Evolutionary conservation across 2,888 invertebrate species (phyloP), one percentile per base, ranked within the genome.

Genomic region (Acleris holmiana): DNA sequence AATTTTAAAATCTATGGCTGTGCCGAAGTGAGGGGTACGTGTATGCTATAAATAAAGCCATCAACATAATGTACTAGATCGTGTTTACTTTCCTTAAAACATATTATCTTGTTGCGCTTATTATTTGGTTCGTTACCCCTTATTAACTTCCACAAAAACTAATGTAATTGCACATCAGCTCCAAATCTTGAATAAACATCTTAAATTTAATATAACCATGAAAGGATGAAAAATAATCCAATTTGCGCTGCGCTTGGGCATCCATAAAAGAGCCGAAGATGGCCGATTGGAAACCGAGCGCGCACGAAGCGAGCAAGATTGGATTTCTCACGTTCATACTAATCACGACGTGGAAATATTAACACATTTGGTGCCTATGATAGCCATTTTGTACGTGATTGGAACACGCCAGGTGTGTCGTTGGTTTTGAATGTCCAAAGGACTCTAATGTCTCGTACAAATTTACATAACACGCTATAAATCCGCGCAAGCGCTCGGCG

Each of bases 381-480:
- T 35, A 35, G 35, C 13, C 4, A 13, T 4, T 35, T 29, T 35
- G 10, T 35, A 35, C 13, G 35, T 13, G 13, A 35, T 35, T 35
- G 1, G 35, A 35, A 35, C 35, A 13, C 13, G 2, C 35, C 13
- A 13, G 13, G 35, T 35, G 35, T 35, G 35, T 35, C 35, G 1
- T 35, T 13, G 35, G 35, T 10, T 35, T 35, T 35, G 4, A 35
- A 35, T 35, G 13, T 13, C 10, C 8, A 13, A 88, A 87, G 86
- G 88, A 89, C 89, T 86, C 86, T 91, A 88, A 89, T 91, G 88
- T 86, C 88, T 85, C 85, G 86, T 86, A 86, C 84, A 86, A 82
- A 90, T 89, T 89, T 89, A 89, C 91, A 90, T 90, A 90, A 89
- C 85, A 85, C 80, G 86, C 82, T 81, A 91, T 91, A 89, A 91